Evolutionary conservation across 2,888 invertebrate genomes (phyloP).

Genomic region (Metalampra italica): DNA sequence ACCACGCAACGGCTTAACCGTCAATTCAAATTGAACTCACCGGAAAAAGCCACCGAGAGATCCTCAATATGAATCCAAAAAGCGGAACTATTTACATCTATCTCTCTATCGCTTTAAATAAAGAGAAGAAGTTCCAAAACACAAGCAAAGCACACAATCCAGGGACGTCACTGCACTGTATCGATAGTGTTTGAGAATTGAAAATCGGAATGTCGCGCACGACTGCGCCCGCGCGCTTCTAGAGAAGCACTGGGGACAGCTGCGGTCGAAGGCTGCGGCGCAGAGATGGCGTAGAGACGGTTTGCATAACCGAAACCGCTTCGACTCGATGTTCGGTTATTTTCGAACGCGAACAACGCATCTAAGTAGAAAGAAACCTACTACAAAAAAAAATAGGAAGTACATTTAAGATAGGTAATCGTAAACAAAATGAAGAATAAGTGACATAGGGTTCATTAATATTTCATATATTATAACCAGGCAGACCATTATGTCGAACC

Average conservation of each 20-base stretch:
- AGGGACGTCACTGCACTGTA: slow-evolving; percentile 36
- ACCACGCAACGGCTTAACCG: slow-evolving; percentile 14
- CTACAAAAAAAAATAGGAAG: no score
- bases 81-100: slow-evolving; percentile 49
- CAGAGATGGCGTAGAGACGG: slow-evolving; percentile 32
- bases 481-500: no score
- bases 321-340: slow-evolving; percentile 18
- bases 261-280: slow-evolving; percentile 43
- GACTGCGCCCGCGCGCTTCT: slow-evolving; percentile 59
- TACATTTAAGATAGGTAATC: no score
- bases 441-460: no score
- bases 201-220: slow-evolving; percentile 37
- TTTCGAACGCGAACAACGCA: no score
- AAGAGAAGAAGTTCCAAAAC: slow-evolving; percentile 56
- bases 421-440: no score
- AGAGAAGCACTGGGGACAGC: slow-evolving; percentile 50
- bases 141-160: slow-evolving; percentile 25
- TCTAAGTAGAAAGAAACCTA: no score
- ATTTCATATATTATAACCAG: no score
- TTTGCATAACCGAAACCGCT: slow-evolving; percentile 37
- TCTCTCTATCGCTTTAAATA: slow-evolving; percentile 63
- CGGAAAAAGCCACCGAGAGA: slow-evolving; percentile 27
- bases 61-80: slow-evolving; percentile 30
- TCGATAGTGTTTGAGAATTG: slow-evolving; percentile 12
- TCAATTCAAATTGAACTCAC: slow-evolving; percentile 14